Percentiles rank a stretch among this genome's conserved stretches.
phyloP scores from a whole-genome alignment of 2,113 vertebrate species.

The Silurus asotus region DNA sequence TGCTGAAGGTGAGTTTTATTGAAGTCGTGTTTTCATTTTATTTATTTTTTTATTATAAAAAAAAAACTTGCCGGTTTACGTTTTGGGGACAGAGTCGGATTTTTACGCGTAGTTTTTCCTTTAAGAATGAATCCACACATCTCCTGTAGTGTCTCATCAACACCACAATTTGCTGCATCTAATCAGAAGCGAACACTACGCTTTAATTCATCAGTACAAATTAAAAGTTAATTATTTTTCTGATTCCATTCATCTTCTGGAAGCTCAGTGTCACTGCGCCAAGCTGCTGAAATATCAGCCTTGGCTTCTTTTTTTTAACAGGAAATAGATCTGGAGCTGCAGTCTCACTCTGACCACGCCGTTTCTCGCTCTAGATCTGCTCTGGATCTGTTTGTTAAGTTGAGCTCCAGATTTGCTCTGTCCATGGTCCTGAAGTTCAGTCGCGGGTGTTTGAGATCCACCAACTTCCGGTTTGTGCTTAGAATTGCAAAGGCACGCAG shows the following conservation, averaged over 20 bases:
- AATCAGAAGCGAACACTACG: not conserved
- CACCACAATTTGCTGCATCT: not conserved
- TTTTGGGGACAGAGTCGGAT: not conserved
- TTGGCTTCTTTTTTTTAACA: not conserved
- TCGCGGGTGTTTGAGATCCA: not conserved
- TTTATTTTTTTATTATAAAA: not conserved
- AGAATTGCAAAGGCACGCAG: not conserved
- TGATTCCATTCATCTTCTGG: not conserved
- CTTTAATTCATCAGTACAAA: not conserved
- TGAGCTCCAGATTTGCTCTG: not conserved
- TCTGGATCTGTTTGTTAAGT: not conserved
- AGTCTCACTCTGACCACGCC: not conserved
- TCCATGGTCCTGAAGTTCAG: constrained; percentile 46
- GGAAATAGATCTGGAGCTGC: constrained; percentile 35
- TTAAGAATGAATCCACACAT: not conserved
- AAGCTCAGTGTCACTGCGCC: not conserved
- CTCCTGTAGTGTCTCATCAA: not conserved
- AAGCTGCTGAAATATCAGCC: not conserved
- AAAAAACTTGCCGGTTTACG: not conserved
- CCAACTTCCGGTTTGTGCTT: not conserved
- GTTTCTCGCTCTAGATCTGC: not conserved
- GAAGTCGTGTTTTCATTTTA: not conserved
- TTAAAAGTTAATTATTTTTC: too few species aligned
- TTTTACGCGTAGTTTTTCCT: not conserved
- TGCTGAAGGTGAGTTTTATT: constrained; percentile 71